phyloP scores from a whole-genome alignment of 2,797 vertebrate genomes.

The Decapterus maruadsi region DNA sequence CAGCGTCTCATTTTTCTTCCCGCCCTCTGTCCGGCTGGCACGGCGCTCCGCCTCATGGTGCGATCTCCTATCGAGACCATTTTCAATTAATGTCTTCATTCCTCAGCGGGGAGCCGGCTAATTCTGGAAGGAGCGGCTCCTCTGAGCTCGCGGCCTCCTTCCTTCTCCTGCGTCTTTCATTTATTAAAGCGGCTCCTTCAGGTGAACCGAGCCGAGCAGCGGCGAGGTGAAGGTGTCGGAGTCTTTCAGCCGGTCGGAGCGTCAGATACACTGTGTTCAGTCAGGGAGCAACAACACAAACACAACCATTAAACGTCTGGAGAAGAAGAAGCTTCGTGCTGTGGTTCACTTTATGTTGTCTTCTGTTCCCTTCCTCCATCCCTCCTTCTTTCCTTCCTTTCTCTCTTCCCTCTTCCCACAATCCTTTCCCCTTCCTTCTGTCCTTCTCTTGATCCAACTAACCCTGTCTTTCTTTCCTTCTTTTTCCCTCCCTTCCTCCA shows the following conservation, averaged over 20 bases:
- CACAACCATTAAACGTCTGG: no score
- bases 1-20: constrained; percentile 75
- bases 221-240: background rate
- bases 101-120: constrained; percentile 65
- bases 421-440: no score
- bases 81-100: constrained; percentile 79
- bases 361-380: no score
- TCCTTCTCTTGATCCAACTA: no score
- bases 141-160: constrained; percentile 42
- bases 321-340: no score
- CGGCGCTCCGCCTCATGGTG: constrained; percentile 63
- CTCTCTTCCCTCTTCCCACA: no score
- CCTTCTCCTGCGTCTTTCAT: background rate
- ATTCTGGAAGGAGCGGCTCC: constrained; percentile 60
- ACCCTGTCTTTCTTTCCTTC: no score
- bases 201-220: background rate
- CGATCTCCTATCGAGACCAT: constrained; percentile 72
- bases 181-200: background rate
- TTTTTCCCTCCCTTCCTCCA: no score
- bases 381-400: no score
- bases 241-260: background rate
- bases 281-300: no score
- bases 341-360: no score
- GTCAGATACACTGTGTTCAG: no score
- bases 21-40: constrained; percentile 52